Conservation (phyloP, 1,140 invertebrate species). For the Pseudoatta argentina region DNA sequence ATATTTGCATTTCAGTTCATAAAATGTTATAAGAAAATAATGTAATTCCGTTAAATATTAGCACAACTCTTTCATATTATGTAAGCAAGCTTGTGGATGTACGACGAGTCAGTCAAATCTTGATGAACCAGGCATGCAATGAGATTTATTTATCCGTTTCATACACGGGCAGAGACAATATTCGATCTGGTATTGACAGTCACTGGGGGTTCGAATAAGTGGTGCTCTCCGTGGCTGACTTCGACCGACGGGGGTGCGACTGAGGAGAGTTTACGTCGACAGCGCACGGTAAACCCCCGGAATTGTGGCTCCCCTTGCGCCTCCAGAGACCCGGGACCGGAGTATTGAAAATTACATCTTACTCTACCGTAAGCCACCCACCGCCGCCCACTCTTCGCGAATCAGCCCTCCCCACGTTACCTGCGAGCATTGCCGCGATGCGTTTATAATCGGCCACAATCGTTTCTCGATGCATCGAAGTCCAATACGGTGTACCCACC, state of each 20-base stretch:
- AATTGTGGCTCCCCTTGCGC: constrained; percentile 82
- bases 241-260: constrained; percentile 80
- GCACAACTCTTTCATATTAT: not conserved
- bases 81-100: constrained; percentile 16
- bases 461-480: constrained; percentile 57
- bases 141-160: constrained; percentile 72
- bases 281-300: constrained; percentile 83
- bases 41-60: not conserved
- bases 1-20: not conserved
- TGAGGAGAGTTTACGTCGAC: constrained; percentile 85
- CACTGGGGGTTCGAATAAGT: constrained; percentile 80
- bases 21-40: not conserved
- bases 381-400: constrained; percentile 62
- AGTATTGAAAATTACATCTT: constrained; percentile 86
- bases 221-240: constrained; percentile 80
- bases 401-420: constrained; percentile 51
- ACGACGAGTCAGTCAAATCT: not conserved
- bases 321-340: constrained; percentile 81
- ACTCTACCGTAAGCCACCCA: constrained; percentile 75
- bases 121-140: constrained; percentile 58
- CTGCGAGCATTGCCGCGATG: constrained; percentile 70
- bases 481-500: constrained; percentile 22
- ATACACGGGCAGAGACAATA: constrained; percentile 66
- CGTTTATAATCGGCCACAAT: constrained; percentile 77
- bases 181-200: constrained; percentile 77